Evolutionary conservation across 2,888 invertebrate genomes (phyloP).

Genomic region (Drosophila acutilabella): DNA sequence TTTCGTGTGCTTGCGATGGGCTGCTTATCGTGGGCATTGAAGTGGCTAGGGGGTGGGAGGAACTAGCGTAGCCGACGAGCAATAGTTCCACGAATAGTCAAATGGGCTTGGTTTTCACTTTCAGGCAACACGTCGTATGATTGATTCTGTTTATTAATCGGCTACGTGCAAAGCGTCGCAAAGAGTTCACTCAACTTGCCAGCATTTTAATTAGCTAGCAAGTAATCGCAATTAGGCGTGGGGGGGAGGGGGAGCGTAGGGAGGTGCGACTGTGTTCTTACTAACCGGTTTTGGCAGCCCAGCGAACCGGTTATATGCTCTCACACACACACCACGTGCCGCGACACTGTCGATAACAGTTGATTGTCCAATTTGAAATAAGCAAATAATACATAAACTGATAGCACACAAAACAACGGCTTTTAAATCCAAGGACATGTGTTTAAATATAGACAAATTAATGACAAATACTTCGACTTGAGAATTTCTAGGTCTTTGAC

Average conservation of each 20-base stretch:
- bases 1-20: background rate
- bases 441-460: background rate
- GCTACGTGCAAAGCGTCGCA: constrained; percentile 7
- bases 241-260: background rate
- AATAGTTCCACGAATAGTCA: background rate
- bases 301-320: background rate
- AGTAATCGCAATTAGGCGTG: background rate
- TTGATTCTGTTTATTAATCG: constrained; percentile 46
- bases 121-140: constrained; percentile 54
- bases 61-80: background rate
- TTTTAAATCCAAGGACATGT: background rate
- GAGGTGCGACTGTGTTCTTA: background rate
- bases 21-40: too few species aligned
- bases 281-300: constrained; percentile 2
- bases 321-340: background rate
- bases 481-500: too few species aligned
- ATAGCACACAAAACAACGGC: background rate
- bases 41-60: background rate
- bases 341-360: background rate
- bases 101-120: constrained; percentile 59
- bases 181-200: constrained; percentile 61
- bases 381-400: background rate
- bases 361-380: background rate
- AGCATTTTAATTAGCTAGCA: background rate
- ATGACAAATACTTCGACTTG: too few species aligned